Evolutionary conservation across 2,888 invertebrate genomes (phyloP).

Genomic region (Gasteruption jaculator): DNA sequence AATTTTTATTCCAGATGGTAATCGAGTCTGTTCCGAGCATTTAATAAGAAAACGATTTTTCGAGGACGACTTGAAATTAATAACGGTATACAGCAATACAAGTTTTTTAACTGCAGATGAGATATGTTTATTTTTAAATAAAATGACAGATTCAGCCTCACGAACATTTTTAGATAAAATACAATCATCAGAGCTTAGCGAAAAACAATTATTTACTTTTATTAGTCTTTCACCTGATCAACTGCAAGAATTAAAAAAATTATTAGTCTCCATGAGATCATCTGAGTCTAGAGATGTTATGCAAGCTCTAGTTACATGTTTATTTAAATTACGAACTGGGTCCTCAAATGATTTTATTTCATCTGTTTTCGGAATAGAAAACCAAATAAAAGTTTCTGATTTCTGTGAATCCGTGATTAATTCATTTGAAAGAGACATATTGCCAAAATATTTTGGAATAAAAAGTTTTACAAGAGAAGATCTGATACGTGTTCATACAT

Average conservation of each 20-base stretch:
- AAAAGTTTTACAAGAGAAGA: conserved; percentile 10
- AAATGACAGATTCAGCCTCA: conserved; percentile 6
- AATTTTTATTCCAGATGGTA: conserved; percentile 11
- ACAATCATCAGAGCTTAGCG: conserved; percentile 9
- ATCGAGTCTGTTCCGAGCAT: conserved; percentile 15
- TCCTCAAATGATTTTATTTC: conserved; percentile 13
- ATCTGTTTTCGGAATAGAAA: conserved; percentile 10
- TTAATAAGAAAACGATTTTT: conserved; percentile 16
- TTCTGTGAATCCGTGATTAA: conserved; percentile 16
- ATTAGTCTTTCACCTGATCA: conserved; percentile 11
- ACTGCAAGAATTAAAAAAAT: conserved; percentile 9
- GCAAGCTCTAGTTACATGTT: conserved; percentile 14
- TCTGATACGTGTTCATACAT: conserved; percentile 10
- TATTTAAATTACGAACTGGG: conserved; percentile 16
- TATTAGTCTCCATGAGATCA: conserved; percentile 14
- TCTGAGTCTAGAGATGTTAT: conserved; percentile 6
- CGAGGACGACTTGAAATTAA: conserved; percentile 7
- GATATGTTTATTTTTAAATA: conserved; percentile 4
- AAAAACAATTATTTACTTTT: conserved; percentile 11
- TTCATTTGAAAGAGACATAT: conserved; percentile 14
- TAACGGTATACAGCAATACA: conserved; percentile 11
- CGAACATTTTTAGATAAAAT: conserved; percentile 7
- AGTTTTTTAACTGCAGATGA: conserved; percentile 9
- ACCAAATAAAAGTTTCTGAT: conserved; percentile 13
- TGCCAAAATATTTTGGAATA: conserved; percentile 15